Evolutionary conservation across 2,797 vertebrate species (phyloP).

Genomic region (Diceros bicornis): DNA sequence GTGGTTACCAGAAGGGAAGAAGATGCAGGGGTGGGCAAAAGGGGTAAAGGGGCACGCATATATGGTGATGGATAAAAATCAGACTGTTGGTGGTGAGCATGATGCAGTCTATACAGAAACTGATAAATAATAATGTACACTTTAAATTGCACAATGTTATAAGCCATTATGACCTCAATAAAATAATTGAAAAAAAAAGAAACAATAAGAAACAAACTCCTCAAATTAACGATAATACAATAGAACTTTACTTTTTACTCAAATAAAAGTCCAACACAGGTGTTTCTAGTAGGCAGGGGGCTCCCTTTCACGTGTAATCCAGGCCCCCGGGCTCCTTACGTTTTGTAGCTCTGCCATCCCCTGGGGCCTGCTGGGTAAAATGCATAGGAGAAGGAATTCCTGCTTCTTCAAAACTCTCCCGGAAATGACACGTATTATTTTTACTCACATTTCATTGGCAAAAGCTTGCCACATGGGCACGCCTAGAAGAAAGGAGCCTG

Average conservation of each 20-base stretch:
- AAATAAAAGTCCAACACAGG: background rate
- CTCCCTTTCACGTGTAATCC: background rate
- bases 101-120: too few species aligned
- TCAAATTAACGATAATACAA: background rate
- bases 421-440: background rate
- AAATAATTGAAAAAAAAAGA: background rate
- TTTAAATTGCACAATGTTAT: too few species aligned
- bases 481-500: background rate
- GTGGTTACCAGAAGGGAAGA: too few species aligned
- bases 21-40: too few species aligned
- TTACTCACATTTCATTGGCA: background rate
- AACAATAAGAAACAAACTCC: background rate
- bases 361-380: background rate
- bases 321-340: accelerated
- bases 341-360: background rate
- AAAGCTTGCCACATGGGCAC: background rate
- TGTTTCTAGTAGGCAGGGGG: background rate
- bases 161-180: too few species aligned
- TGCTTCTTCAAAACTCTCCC: background rate
- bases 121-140: too few species aligned
- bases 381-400: background rate
- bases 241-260: background rate
- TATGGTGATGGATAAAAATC: too few species aligned
- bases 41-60: too few species aligned
- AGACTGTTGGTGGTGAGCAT: too few species aligned